Conservation (phyloP, 2,797 vertebrate species). For the Prionace glauca region DNA sequence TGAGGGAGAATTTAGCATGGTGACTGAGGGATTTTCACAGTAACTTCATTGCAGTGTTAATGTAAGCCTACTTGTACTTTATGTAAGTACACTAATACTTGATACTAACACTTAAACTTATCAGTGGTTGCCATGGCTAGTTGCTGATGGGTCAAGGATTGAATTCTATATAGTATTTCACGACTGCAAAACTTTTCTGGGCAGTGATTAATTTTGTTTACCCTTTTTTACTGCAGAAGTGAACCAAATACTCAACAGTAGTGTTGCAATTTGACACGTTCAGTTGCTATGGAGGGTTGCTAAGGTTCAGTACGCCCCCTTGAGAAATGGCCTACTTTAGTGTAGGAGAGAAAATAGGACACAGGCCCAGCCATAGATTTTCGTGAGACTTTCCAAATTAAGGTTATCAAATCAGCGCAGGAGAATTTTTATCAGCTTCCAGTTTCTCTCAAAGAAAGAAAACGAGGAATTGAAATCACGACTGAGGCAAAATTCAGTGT, state of each 20-base stretch:
- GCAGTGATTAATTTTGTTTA: too few species aligned
- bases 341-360: not conserved
- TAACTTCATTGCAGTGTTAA: too few species aligned
- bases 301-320: not conserved
- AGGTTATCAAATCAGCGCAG: not conserved
- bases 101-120: too few species aligned
- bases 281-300: not conserved
- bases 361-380: not conserved
- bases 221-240: not conserved
- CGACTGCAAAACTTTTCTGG: not conserved
- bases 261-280: not conserved
- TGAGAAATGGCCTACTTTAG: slow-evolving; percentile 3
- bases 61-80: too few species aligned
- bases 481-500: not conserved
- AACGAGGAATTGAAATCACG: not conserved
- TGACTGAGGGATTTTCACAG: too few species aligned
- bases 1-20: too few species aligned
- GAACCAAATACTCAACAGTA: not conserved
- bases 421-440: not conserved
- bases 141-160: not conserved
- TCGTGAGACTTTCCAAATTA: not conserved
- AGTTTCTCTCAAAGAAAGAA: not conserved
- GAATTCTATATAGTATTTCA: not conserved
- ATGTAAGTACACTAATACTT: too few species aligned
- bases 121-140: too few species aligned